Percentiles rank a stretch among this genome's conserved stretches.
Evolutionary conservation across 2,113 vertebrate species (phyloP).

Genomic region (Nanorana parkeri): DNA sequence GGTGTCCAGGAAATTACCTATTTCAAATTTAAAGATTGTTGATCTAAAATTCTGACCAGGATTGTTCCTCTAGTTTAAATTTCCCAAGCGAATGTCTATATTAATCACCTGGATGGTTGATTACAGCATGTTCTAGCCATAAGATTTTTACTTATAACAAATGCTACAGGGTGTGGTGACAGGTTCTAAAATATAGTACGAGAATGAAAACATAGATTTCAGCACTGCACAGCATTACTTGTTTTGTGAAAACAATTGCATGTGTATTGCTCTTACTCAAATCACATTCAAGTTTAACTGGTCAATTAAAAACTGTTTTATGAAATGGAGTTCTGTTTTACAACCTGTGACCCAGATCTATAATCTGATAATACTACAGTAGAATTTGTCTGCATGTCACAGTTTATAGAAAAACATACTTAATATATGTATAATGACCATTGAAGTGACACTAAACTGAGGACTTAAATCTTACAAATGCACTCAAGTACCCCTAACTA

Average conservation of each 20-base stretch:
- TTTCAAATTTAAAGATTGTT: too few relatives aligned
- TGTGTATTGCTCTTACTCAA: neutral
- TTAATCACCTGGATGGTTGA: neutral
- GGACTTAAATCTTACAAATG: too few relatives aligned
- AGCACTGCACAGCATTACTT: neutral
- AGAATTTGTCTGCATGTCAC: neutral
- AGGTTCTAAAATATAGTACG: neutral
- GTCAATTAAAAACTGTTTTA: constrained; percentile 17
- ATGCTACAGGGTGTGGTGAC: neutral
- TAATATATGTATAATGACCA: neutral
- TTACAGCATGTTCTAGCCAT: neutral
- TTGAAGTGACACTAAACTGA: too few relatives aligned
- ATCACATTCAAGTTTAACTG: constrained; percentile 3
- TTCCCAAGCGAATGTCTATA: too few relatives aligned
- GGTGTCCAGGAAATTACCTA: too few relatives aligned
- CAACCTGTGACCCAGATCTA: neutral
- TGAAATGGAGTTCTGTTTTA: neutral
- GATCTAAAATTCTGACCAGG: too few relatives aligned
- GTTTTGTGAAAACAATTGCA: neutral
- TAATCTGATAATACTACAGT: neutral
- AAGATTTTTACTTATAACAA: constrained; percentile 1
- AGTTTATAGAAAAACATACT: neutral
- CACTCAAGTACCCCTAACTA: too few relatives aligned
- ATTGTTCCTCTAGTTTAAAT: too few relatives aligned
- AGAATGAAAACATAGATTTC: neutral